phyloP scores from a whole-genome alignment of 2,888 invertebrate genomes.

The Protonemura montana region DNA sequence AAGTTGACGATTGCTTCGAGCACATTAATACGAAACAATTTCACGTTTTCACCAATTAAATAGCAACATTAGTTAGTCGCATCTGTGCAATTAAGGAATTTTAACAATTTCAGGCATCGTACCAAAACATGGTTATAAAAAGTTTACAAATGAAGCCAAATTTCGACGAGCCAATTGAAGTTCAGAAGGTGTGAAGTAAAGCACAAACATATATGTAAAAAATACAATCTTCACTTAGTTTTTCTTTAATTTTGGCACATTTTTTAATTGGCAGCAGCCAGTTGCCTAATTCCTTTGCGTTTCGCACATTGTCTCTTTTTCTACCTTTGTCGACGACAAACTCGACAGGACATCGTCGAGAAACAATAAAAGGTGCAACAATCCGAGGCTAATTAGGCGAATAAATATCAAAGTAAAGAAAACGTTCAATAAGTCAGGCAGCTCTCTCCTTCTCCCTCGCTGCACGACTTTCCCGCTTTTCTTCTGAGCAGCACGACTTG shows the following conservation, averaged over 20 bases:
- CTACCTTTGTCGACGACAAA: background rate
- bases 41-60: too few species aligned
- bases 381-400: background rate
- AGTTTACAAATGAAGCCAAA: background rate
- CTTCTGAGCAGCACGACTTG: background rate
- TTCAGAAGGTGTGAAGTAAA: background rate
- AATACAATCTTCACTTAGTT: background rate
- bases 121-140: background rate
- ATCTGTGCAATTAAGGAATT: too few species aligned
- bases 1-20: too few species aligned
- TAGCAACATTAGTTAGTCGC: too few species aligned
- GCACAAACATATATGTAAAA: background rate
- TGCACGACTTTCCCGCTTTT: background rate
- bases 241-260: background rate
- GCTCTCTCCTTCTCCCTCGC: background rate
- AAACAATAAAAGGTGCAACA: background rate
- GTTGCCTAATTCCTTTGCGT: background rate
- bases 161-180: background rate
- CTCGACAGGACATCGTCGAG: background rate
- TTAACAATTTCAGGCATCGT: background rate
- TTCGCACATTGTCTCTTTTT: background rate
- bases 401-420: conserved; percentile 12
- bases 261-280: background rate
- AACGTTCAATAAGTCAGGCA: background rate
- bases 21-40: too few species aligned